Percentiles rank a stretch among this genome's conserved stretches.
These are phyloP conservation scores for Drosophila asahinai DNA, from an alignment of 1,140 invertebrate genomes.

Conservation along the genomic window DNA sequence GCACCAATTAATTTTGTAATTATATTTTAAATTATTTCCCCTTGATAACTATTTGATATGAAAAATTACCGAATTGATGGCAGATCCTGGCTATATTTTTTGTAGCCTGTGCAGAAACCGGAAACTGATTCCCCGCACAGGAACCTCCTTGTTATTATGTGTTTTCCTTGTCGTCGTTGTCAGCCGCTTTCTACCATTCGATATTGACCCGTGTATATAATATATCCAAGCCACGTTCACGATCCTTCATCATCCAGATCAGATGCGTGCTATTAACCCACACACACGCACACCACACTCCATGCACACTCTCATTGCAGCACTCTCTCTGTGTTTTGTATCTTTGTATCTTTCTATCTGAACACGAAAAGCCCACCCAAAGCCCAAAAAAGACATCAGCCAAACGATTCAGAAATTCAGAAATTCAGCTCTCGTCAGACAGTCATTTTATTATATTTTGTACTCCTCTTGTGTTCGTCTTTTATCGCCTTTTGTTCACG, in stretches of 20 bases:
- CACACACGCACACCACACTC: constrained; percentile 31
- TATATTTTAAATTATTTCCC: not conserved
- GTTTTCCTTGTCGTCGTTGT: constrained; percentile 67
- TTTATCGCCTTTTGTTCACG: constrained; percentile 64
- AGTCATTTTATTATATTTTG: constrained; percentile 20
- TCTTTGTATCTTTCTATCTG: constrained; percentile 47
- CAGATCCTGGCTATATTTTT: not conserved
- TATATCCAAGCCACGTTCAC: constrained; percentile 23
- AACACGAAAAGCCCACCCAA: constrained; percentile 4
- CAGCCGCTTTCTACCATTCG: constrained; percentile 36
- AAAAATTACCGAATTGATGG: not conserved
- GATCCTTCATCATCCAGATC: constrained; percentile 40
- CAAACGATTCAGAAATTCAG: constrained; percentile 41
- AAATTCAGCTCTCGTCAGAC: constrained; percentile 19
- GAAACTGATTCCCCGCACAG: constrained; percentile 39
- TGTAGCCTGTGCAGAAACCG: constrained; percentile 31
- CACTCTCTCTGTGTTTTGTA: constrained; percentile 50
- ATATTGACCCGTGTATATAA: constrained; percentile 65
- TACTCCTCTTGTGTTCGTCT: constrained; percentile 43
- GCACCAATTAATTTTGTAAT: not conserved
- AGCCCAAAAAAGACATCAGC: constrained; percentile 26
- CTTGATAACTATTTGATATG: not conserved
- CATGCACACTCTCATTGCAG: constrained; percentile 30
- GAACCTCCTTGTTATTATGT: constrained; percentile 33
- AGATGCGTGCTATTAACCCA: constrained; percentile 59